Evolutionary conservation across 2,797 vertebrate species (phyloP).

Genomic region (Meda fulgida): DNA sequence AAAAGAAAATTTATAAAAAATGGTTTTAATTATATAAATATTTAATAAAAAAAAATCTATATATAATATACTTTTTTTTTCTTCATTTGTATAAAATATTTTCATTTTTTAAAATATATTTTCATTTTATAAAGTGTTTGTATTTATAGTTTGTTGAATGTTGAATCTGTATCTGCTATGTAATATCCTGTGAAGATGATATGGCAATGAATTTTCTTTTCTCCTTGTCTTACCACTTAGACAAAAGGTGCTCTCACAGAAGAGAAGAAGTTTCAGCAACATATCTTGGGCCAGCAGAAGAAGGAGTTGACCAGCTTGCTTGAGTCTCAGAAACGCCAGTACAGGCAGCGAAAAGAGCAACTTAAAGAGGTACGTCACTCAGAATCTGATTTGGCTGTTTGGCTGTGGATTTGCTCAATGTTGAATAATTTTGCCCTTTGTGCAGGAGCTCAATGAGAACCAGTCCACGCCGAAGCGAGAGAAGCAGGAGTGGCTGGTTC

Average conservation of each 20-base stretch:
- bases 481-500: conserved; percentile 92
- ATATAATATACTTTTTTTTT: too few relatives aligned
- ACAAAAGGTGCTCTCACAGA: conserved; percentile 82
- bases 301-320: conserved; percentile 88
- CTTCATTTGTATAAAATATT: too few relatives aligned
- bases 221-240: conserved; percentile 58
- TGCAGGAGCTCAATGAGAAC: conserved; percentile 91
- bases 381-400: not conserved
- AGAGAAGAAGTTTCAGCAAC: conserved; percentile 94
- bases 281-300: conserved; percentile 90
- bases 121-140: too few relatives aligned
- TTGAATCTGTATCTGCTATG: not conserved
- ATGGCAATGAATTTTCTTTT: not conserved
- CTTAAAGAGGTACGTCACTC: conserved; percentile 90
- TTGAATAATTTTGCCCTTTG: not conserved
- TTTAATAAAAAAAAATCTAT: too few relatives aligned
- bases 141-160: not conserved
- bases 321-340: conserved; percentile 90
- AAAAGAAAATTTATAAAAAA: too few relatives aligned
- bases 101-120: too few relatives aligned
- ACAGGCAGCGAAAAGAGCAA: conserved; percentile 91
- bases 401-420: not conserved
- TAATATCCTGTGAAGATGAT: not conserved
- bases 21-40: too few relatives aligned
- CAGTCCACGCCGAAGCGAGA: conserved; percentile 93